These are phyloP conservation scores for Pristionchus mayeri DNA, from an alignment of 2,888 invertebrate genomes.

Conservation along the genomic window DNA sequence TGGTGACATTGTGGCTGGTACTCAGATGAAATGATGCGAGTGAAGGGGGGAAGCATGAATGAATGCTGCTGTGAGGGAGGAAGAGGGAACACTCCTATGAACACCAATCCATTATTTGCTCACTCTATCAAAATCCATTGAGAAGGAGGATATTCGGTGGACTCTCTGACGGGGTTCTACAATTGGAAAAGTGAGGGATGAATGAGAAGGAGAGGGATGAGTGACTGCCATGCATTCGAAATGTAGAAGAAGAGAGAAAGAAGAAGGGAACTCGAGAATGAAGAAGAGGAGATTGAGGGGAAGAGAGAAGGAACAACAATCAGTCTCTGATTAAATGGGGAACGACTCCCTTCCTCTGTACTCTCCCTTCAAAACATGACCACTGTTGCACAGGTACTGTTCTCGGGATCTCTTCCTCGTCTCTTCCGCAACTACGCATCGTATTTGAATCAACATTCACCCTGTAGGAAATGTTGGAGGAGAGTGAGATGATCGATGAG, in stretches of 20 bases:
- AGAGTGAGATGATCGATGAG: neutral
- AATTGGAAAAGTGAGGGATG: neutral
- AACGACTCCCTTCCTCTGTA: neutral
- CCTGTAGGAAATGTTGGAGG: neutral
- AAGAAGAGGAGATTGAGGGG: conserved; percentile 13
- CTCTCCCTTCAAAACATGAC: neutral
- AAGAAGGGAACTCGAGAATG: neutral
- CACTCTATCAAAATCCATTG: too few relatives aligned
- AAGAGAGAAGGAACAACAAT: conserved; percentile 27
- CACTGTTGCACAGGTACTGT: neutral
- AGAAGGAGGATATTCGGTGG: neutral
- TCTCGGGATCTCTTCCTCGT: neutral
- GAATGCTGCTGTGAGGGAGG: neutral
- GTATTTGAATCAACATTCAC: too few relatives aligned
- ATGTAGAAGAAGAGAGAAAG: neutral
- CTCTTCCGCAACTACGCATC: neutral
- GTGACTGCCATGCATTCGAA: conserved; percentile 15
- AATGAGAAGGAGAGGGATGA: conserved; percentile 20
- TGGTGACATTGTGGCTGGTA: neutral
- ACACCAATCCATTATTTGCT: neutral
- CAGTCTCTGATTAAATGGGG: neutral
- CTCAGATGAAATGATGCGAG: conserved; percentile 19
- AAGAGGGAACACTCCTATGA: neutral
- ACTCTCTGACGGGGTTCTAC: neutral
- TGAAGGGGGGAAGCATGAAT: neutral